Percentiles rank a stretch among this genome's conserved stretches.
These are phyloP conservation scores for Scaptomyza parva DNA, from an alignment of 2,888 invertebrate genomes.

Conservation along the genomic window DNA sequence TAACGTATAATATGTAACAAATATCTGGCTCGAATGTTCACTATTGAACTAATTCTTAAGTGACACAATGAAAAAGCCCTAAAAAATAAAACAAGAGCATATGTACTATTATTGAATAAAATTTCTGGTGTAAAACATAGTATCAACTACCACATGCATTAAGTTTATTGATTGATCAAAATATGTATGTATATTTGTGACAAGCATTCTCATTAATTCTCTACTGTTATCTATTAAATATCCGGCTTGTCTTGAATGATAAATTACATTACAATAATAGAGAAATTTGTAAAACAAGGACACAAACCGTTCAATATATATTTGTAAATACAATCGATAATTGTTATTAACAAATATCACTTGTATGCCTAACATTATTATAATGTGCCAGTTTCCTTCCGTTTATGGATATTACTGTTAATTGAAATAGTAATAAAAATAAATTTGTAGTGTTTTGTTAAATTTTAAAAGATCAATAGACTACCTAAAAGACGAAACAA, in stretches of 20 bases:
- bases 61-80: slow-evolving; percentile 16
- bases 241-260: slow-evolving; percentile 6
- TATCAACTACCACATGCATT: slow-evolving; percentile 1
- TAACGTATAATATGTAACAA: slow-evolving; percentile 34
- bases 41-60: slow-evolving; percentile 52
- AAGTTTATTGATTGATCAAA: slow-evolving; percentile 6
- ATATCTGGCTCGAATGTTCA: slow-evolving; percentile 35
- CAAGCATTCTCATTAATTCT: neutral
- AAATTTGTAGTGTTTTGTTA: slow-evolving; percentile 55
- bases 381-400: slow-evolving; percentile 14
- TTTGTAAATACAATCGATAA: slow-evolving; percentile 4
- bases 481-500: slow-evolving; percentile 7
- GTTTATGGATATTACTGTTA: slow-evolving; percentile 24
- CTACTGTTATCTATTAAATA: slow-evolving; percentile 4
- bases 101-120: slow-evolving; percentile 23
- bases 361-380: slow-evolving; percentile 16
- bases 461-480: slow-evolving; percentile 40
- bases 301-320: slow-evolving; percentile 14
- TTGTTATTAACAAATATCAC: slow-evolving; percentile 8
- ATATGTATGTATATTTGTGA: slow-evolving; percentile 4
- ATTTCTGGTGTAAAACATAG: slow-evolving; percentile 23
- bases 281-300: slow-evolving; percentile 10
- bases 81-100: slow-evolving; percentile 12
- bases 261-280: slow-evolving; percentile 14
- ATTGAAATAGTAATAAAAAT: slow-evolving; percentile 51